A percentile compares a stretch with the other conserved stretches of the same genome.
phyloP scores from a whole-genome alignment of 2,888 invertebrate genomes.

The Glaucopsyche alexis region DNA sequence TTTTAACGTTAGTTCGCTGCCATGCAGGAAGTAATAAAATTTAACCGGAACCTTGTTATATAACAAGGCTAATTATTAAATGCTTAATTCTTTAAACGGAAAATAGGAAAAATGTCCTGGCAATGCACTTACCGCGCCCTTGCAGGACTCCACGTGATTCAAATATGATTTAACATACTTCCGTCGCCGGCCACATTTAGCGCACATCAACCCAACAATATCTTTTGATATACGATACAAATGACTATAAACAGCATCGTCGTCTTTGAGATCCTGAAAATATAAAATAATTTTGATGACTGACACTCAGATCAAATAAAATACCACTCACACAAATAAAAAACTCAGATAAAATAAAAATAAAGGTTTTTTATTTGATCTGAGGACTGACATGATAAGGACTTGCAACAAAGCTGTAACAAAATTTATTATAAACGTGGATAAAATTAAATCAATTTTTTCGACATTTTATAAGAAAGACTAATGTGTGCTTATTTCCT shows the following conservation, averaged over 20 bases:
- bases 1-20: too few species aligned
- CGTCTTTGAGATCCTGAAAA: conserved; percentile 42
- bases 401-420: too few species aligned
- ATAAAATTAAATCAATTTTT: too few species aligned
- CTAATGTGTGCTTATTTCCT: too few species aligned
- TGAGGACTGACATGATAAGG: too few species aligned
- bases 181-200: conserved; percentile 42
- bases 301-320: not conserved
- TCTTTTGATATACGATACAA: conserved; percentile 44
- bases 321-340: too few species aligned
- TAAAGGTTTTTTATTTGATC: too few species aligned
- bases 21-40: not conserved
- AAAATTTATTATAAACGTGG: too few species aligned
- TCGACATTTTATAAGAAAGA: too few species aligned
- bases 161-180: conserved; percentile 40
- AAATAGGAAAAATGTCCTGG: not conserved
- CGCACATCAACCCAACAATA: conserved; percentile 43
- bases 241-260: conserved; percentile 45
- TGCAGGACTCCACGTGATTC: conserved; percentile 37
- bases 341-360: too few species aligned
- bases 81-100: too few species aligned
- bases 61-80: too few species aligned
- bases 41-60: not conserved
- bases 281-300: not conserved
- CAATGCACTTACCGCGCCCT: conserved; percentile 22